Evolutionary conservation across 2,113 vertebrate genomes (phyloP).

Genomic region (Charina bottae): DNA sequence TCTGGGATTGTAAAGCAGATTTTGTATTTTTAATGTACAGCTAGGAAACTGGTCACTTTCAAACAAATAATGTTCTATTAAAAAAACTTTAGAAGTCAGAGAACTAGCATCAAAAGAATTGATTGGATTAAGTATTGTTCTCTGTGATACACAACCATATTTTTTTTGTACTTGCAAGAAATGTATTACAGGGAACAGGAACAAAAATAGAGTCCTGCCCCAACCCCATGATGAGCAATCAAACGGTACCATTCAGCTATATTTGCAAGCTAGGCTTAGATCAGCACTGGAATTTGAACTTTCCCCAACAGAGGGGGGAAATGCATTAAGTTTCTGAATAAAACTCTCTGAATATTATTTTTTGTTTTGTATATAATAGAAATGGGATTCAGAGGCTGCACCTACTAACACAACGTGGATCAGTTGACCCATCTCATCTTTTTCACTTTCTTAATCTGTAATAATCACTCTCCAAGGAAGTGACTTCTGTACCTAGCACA

Average conservation of each 20-base stretch:
- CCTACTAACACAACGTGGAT: background rate
- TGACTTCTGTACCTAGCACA: background rate
- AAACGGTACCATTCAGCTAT: background rate
- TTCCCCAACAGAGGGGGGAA: background rate
- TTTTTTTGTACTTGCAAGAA: background rate
- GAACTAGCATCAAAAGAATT: background rate
- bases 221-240: background rate
- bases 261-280: background rate
- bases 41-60: background rate
- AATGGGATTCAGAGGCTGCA: background rate
- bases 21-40: background rate
- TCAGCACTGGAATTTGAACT: background rate
- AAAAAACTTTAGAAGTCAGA: background rate
- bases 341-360: background rate
- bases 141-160: background rate
- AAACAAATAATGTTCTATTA: background rate
- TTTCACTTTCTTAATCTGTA: background rate
- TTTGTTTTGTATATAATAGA: background rate
- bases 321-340: too few relatives aligned
- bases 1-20: background rate
- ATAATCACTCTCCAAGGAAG: background rate
- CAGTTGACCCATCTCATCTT: background rate
- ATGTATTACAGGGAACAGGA: background rate
- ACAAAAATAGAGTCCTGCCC: background rate
- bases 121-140: background rate